These are phyloP conservation scores for Parascotia fuliginaria DNA, from an alignment of 2,888 invertebrate genomes.

Conservation along the genomic window DNA sequence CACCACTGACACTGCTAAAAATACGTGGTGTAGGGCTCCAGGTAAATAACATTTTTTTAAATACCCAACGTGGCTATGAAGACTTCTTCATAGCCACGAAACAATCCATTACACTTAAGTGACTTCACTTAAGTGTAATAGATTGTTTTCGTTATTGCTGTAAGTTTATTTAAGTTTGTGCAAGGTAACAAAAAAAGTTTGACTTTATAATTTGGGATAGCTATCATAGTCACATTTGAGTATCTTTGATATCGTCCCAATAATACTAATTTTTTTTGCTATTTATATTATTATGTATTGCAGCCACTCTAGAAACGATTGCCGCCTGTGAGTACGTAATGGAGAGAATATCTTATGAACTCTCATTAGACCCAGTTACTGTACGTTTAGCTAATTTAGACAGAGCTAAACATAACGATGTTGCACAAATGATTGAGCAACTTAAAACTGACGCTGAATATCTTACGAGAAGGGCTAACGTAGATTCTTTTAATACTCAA, in stretches of 20 bases:
- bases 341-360: constrained; percentile 85
- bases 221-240: too few relatives aligned
- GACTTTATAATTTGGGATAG: too few relatives aligned
- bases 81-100: too few relatives aligned
- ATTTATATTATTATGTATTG: constrained; percentile 30
- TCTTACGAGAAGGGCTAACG: constrained; percentile 68
- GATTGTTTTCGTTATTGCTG: too few relatives aligned
- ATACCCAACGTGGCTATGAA: too few relatives aligned
- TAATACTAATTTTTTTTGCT: not conserved
- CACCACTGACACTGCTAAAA: constrained; percentile 61
- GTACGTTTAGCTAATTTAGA: constrained; percentile 83
- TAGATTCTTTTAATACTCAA: constrained; percentile 83
- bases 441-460: constrained; percentile 81
- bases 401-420: constrained; percentile 40
- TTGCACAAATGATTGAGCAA: constrained; percentile 81
- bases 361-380: constrained; percentile 83
- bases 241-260: too few relatives aligned
- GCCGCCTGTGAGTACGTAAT: constrained; percentile 85
- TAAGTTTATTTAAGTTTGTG: too few relatives aligned
- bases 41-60: constrained; percentile 40
- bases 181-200: too few relatives aligned
- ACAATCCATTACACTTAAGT: too few relatives aligned
- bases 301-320: constrained; percentile 83
- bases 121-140: too few relatives aligned
- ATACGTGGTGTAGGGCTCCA: constrained; percentile 62